A percentile compares a stretch with the other conserved stretches of the same genome.
Conservation (phyloP, 2,797 vertebrate species). For the Neoniphon sammara region DNA sequence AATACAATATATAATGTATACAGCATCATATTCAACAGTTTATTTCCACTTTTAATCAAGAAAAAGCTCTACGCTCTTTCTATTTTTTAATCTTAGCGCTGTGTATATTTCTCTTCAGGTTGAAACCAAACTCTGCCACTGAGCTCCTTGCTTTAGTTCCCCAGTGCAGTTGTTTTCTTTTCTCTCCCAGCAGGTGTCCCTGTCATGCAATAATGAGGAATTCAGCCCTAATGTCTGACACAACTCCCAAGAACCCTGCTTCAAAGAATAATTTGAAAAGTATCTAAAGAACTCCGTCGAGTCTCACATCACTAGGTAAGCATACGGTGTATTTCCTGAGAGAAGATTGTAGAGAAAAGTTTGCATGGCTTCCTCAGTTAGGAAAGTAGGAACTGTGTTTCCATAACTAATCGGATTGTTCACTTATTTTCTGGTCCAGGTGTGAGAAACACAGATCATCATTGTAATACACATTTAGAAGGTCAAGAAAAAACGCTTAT, state of each 20-base stretch:
- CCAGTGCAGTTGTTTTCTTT: conserved; percentile 67
- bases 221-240: conserved; percentile 57
- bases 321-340: conserved; percentile 17
- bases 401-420: conserved; percentile 39
- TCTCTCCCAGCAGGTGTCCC: conserved; percentile 81
- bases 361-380: conserved; percentile 25
- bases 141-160: conserved; percentile 44
- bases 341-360: conserved; percentile 11
- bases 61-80: conserved; percentile 7
- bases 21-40: conserved; percentile 9
- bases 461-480: conserved; percentile 9
- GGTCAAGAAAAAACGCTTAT: conserved; percentile 16
- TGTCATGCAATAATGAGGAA: conserved; percentile 76
- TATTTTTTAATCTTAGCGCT: conserved; percentile 41
- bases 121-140: conserved; percentile 55
- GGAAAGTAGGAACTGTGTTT: conserved; percentile 17
- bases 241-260: conserved; percentile 48
- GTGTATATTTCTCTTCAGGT: conserved; percentile 47
- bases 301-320: conserved; percentile 25
- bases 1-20: neutral
- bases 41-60: conserved; percentile 21
- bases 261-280: conserved; percentile 64
- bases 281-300: conserved; percentile 40
- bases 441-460: conserved; percentile 32
- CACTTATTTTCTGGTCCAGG: conserved; percentile 44